Evolutionary conservation across 2,113 vertebrate species (phyloP).

Genomic region (Semicossyphus pulcher): DNA sequence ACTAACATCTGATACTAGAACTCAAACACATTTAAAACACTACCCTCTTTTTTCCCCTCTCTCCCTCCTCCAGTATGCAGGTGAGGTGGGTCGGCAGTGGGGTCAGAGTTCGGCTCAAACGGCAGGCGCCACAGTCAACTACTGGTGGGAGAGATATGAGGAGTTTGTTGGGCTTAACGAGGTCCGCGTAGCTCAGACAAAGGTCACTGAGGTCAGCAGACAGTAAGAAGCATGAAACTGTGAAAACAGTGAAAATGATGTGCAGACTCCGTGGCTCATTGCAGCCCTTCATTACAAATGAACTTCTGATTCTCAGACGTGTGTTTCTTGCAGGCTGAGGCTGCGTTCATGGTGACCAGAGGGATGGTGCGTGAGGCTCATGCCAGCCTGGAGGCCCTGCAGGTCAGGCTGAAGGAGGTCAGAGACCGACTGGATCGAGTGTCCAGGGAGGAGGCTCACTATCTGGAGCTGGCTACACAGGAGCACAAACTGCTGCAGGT

Average conservation of each 20-base stretch:
- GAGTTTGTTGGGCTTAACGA: constrained; percentile 96
- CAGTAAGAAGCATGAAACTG: neutral
- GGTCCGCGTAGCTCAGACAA: constrained; percentile 91
- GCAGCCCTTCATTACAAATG: too few relatives aligned
- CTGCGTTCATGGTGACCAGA: constrained; percentile 94
- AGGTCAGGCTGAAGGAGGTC: constrained; percentile 91
- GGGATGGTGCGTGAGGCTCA: constrained; percentile 92
- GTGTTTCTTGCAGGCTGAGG: constrained; percentile 87
- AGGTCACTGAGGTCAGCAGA: constrained; percentile 91
- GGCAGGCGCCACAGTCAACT: constrained; percentile 78
- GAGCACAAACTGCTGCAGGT: constrained; percentile 97
- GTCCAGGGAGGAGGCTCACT: constrained; percentile 93
- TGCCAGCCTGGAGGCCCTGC: constrained; percentile 87
- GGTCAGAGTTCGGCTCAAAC: constrained; percentile 81
- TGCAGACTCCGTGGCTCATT: neutral
- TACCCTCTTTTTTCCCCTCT: neutral
- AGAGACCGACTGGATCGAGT: constrained; percentile 94
- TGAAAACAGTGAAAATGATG: neutral
- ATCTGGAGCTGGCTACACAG: constrained; percentile 93
- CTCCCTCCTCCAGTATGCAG: constrained; percentile 74
- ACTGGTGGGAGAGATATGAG: constrained; percentile 94
- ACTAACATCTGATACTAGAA: neutral
- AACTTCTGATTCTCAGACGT: neutral
- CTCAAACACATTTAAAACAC: neutral
- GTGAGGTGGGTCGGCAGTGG: constrained; percentile 80